phyloP scores from a whole-genome alignment of 2,888 invertebrate genomes.

The Melieria crassipennis region DNA sequence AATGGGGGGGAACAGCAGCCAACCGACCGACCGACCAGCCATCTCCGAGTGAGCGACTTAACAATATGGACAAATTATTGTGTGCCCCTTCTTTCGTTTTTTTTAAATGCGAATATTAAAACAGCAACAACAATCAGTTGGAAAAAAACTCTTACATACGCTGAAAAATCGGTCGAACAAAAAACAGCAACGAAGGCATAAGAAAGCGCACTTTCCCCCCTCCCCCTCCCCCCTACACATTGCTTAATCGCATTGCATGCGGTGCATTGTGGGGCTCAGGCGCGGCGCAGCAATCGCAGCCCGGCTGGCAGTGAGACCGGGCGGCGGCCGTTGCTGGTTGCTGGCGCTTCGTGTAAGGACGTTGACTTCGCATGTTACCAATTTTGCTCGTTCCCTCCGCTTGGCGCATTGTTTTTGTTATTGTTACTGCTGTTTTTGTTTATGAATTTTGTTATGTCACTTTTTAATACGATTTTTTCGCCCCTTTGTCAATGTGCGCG shows the following conservation, averaged over 20 bases:
- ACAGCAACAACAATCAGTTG: not conserved
- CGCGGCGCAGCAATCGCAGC: not conserved
- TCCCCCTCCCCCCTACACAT: not conserved
- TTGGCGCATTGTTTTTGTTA: not conserved
- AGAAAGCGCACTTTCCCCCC: constrained; percentile 10
- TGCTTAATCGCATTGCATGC: not conserved
- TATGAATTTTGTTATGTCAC: too few species aligned
- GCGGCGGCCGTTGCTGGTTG: constrained; percentile 3
- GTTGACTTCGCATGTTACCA: constrained; percentile 14
- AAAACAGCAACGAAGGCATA: constrained; percentile 3
- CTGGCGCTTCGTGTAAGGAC: constrained; percentile 13
- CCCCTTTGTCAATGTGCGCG: too few species aligned
- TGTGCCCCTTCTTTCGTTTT: constrained; percentile 11
- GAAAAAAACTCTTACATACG: not conserved
- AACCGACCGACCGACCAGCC: constrained; percentile 10
- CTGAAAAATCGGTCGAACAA: constrained; percentile 13
- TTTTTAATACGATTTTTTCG: too few species aligned
- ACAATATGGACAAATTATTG: constrained; percentile 38
- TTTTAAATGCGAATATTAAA: not conserved
- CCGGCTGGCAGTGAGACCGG: not conserved
- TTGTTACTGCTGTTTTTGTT: not conserved
- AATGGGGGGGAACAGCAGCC: too few species aligned
- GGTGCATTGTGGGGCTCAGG: constrained; percentile 2
- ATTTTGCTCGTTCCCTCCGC: too few species aligned
- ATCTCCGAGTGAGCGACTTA: constrained; percentile 34